These are phyloP conservation scores for Micoletzkya japonica DNA, from an alignment of 2,888 invertebrate genomes.

Conservation along the genomic window DNA sequence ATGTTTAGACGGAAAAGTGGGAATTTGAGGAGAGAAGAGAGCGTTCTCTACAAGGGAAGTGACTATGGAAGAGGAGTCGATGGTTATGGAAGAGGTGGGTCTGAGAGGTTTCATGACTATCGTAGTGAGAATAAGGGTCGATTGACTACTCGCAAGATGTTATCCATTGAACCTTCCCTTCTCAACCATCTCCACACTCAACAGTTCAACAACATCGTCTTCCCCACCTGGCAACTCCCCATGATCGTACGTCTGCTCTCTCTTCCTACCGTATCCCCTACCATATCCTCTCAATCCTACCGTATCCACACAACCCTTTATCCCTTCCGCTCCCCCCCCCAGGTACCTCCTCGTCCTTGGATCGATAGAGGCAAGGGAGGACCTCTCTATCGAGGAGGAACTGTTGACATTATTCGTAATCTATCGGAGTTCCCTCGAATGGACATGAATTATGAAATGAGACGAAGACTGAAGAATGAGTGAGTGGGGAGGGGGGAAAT, in stretches of 20 bases:
- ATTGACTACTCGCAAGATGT: slow-evolving; percentile 45
- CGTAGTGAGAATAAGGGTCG: slow-evolving; percentile 29
- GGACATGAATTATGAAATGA: slow-evolving; percentile 48
- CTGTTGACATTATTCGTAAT: slow-evolving; percentile 39
- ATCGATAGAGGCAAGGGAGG: slow-evolving; percentile 54
- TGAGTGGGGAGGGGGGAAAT: neutral
- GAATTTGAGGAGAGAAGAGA: slow-evolving; percentile 19
- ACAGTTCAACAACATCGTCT: slow-evolving; percentile 51
- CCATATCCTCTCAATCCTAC: neutral
- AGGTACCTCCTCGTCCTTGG: slow-evolving; percentile 61
- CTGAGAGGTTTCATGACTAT: neutral
- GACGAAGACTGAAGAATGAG: slow-evolving; percentile 31
- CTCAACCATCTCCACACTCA: slow-evolving; percentile 36
- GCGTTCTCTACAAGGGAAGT: slow-evolving; percentile 50
- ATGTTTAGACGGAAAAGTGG: too few species aligned
- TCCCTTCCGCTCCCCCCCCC: too few species aligned
- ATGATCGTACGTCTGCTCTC: slow-evolving; percentile 39
- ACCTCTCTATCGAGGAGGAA: slow-evolving; percentile 43
- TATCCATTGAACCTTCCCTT: slow-evolving; percentile 37
- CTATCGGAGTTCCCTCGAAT: slow-evolving; percentile 44
- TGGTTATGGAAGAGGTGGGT: slow-evolving; percentile 37
- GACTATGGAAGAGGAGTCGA: slow-evolving; percentile 47
- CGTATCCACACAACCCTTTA: neutral
- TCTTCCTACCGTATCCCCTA: neutral
- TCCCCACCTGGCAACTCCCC: slow-evolving; percentile 50